Conservation (phyloP, 2,113 vertebrate genomes). For the Sminthopsis crassicaudata region DNA sequence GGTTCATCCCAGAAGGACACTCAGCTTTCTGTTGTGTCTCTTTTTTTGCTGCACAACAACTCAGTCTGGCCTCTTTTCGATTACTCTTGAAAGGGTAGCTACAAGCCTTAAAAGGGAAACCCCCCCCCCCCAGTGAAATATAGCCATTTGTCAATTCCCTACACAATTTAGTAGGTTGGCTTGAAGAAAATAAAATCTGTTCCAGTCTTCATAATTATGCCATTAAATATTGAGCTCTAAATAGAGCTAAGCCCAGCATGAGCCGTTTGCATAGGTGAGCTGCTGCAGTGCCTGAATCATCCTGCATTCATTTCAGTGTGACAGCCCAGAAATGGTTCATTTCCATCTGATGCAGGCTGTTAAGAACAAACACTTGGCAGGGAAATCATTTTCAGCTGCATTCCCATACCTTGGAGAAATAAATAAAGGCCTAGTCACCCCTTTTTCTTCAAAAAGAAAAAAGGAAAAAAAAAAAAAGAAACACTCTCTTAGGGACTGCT, state of each 20-base stretch:
- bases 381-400: conserved; percentile 7
- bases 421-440: conserved; percentile 8
- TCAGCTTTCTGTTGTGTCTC: background rate
- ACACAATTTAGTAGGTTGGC: conserved; percentile 8
- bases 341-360: conserved; percentile 20
- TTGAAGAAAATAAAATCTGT: conserved; percentile 1
- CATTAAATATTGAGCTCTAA: conserved; percentile 10
- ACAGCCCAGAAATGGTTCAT: background rate
- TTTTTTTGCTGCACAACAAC: background rate
- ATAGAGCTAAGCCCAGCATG: background rate
- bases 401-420: conserved; percentile 28
- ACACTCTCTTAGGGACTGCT: background rate
- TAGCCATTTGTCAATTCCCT: background rate
- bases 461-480: background rate
- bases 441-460: conserved; percentile 22
- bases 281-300: background rate
- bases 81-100: background rate
- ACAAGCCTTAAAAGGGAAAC: background rate
- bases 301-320: background rate
- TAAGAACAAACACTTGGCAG: conserved; percentile 20
- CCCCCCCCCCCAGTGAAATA: background rate
- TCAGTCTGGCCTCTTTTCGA: background rate
- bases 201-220: conserved; percentile 2
- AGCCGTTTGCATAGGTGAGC: background rate
- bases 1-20: background rate